phyloP scores from a whole-genome alignment of 2,113 vertebrate genomes.

The Apus apus region DNA sequence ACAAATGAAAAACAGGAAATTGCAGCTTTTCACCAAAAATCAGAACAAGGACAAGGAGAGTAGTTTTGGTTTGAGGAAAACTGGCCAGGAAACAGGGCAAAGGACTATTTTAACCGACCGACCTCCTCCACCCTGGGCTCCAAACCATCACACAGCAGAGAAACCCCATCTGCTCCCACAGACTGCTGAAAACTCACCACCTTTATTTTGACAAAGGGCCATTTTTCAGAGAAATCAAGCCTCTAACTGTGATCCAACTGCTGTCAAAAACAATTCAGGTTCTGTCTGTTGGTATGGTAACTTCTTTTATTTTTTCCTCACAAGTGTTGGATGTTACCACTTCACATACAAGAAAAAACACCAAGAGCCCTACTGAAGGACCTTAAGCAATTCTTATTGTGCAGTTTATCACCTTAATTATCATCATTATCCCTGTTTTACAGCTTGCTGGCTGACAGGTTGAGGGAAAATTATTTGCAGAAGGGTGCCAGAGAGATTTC shows the following conservation, averaged over 20 bases:
- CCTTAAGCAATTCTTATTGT: background rate
- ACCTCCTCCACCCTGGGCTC: background rate
- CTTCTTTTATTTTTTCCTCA: background rate
- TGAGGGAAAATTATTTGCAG: background rate
- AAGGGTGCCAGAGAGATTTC: background rate
- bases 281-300: background rate
- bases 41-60: background rate
- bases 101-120: background rate
- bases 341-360: background rate
- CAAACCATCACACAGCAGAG: background rate
- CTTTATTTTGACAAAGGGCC: background rate
- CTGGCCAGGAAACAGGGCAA: background rate
- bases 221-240: background rate
- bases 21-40: background rate
- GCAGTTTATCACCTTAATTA: conserved; percentile 4
- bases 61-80: background rate
- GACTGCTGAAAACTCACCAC: background rate
- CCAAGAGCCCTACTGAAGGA: background rate
- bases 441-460: background rate
- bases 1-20: background rate
- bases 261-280: background rate
- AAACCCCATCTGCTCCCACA: background rate
- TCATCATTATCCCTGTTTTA: background rate
- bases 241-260: accelerated
- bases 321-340: background rate